Base-by-base conservation (phyloP, 1,140 invertebrate species). In the Drosophila guanche region DNA sequence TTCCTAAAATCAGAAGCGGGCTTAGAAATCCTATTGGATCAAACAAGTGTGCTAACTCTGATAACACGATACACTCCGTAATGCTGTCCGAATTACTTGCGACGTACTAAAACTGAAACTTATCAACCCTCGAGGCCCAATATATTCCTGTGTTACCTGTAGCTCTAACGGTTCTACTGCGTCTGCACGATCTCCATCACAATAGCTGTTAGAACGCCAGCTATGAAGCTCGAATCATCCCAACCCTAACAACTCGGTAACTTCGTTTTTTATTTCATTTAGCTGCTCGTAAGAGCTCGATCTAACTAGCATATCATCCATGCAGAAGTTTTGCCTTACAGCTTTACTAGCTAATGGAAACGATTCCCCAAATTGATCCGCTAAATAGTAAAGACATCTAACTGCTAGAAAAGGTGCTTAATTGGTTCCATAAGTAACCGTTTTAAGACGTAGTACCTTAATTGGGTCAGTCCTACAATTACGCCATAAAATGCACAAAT, bases 11-110 rank as follows among this genome's bases (percentile, higher is more conserved):
- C 16, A 58, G n/a, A 12, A 58, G 27, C 2, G 55, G 43, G 16
- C 55, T 58, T 22, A 58, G 10, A 14, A 58, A 20, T 12, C 55
- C 55, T 6, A 58, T 10, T 22, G 47, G 57, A 16, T 51, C 57
- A 22, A 60, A 43, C 37, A 60, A 60, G 22, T 60, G 57, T 5
- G 57, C 57, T 60, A 60, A 41, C 57, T 60, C 57, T 22, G 58
- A 60, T 27, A 37, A 37, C 6, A 51, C 29, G n/a, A 14, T n/a
- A 1, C 23, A 12, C 29, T 52, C 37, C 10, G 29, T 52, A 52
- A 52, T 20, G 16, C 29, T 16, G 29, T 29, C 14, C 8, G 25
- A 33, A 52, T 37, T 52, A 7, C 16, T 52, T 52, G 16, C 16
- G 16, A 20, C 16, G 16, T 20, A 20, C 16, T 0, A 20, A 20